phyloP scores from a whole-genome alignment of 2,888 invertebrate genomes.

The Endomychus coccineus region DNA sequence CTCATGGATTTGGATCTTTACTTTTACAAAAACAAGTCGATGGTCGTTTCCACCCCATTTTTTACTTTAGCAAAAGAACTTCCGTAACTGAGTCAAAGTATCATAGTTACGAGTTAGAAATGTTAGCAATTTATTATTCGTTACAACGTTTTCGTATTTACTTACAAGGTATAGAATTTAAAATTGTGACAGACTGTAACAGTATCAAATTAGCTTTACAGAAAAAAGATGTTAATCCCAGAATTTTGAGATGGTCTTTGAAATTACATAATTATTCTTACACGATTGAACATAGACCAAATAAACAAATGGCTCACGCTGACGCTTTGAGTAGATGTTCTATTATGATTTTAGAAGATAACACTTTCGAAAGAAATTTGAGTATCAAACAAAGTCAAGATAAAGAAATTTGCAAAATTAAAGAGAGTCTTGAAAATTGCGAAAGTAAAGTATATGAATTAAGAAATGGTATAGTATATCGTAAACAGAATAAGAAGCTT shows the following conservation, averaged over 20 bases:
- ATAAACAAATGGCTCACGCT: slow-evolving; percentile 28
- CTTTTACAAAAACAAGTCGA: slow-evolving; percentile 31
- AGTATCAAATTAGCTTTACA: slow-evolving; percentile 25
- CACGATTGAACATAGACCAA: slow-evolving; percentile 18
- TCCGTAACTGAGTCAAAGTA: slow-evolving; percentile 28
- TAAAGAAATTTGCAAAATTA: slow-evolving; percentile 20
- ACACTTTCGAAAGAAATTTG: slow-evolving; percentile 23
- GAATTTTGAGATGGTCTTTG: slow-evolving; percentile 29
- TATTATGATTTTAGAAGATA: slow-evolving; percentile 23
- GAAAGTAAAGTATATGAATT: slow-evolving; percentile 20
- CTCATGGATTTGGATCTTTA: slow-evolving; percentile 29
- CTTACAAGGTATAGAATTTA: slow-evolving; percentile 27
- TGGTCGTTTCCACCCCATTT: slow-evolving; percentile 28
- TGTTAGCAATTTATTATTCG: slow-evolving; percentile 26
- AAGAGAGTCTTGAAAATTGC: slow-evolving; percentile 17
- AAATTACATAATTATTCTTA: slow-evolving; percentile 24
- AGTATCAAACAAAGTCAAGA: slow-evolving; percentile 21
- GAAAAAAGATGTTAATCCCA: slow-evolving; percentile 29
- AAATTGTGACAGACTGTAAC: slow-evolving; percentile 31
- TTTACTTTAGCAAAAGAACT: slow-evolving; percentile 32
- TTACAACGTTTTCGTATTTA: slow-evolving; percentile 29
- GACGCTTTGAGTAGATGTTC: slow-evolving; percentile 28
- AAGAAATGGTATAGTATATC: slow-evolving; percentile 22
- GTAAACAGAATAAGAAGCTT: slow-evolving; percentile 15
- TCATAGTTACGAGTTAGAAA: slow-evolving; percentile 35